These are phyloP conservation scores for Elgonia sp. DNA, from an alignment of 2,888 invertebrate species.

Conservation along the genomic window DNA sequence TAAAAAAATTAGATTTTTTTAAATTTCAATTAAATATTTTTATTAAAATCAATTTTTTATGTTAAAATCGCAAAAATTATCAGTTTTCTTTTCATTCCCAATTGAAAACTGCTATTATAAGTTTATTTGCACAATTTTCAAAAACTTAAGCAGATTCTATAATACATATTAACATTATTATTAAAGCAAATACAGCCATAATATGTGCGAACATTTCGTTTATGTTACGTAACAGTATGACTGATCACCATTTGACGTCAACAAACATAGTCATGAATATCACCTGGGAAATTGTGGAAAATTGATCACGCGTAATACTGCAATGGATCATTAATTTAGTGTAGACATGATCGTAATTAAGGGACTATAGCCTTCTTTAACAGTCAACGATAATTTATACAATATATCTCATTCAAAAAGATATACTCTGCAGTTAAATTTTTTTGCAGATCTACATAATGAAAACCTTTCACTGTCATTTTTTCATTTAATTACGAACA, in stretches of 20 bases:
- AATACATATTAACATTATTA: too few relatives aligned
- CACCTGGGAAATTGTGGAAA: constrained; percentile 46
- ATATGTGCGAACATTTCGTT: too few relatives aligned
- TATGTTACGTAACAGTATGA: constrained; percentile 36
- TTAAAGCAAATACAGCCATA: too few relatives aligned
- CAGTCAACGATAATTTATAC: neutral
- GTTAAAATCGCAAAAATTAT: too few relatives aligned
- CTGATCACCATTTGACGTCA: constrained; percentile 49
- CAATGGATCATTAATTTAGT: constrained; percentile 28
- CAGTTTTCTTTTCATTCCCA: too few relatives aligned
- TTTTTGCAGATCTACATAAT: neutral
- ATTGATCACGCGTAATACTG: constrained; percentile 40
- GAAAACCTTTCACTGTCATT: neutral
- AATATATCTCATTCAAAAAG: too few relatives aligned
- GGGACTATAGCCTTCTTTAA: constrained; percentile 14
- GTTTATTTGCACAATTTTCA: too few relatives aligned
- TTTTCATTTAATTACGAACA: neutral
- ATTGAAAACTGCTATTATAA: too few relatives aligned
- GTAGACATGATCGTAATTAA: constrained; percentile 36
- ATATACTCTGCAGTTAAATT: neutral
- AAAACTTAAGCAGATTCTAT: too few relatives aligned
- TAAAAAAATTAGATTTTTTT: too few relatives aligned
- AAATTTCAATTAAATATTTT: too few relatives aligned
- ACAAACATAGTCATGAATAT: constrained; percentile 6
- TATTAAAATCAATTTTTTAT: too few relatives aligned